Percentiles rank a stretch among this genome's conserved stretches.
Evolutionary conservation across 2,888 invertebrate species (phyloP).

Genomic region (Amphipoea oculea): DNA sequence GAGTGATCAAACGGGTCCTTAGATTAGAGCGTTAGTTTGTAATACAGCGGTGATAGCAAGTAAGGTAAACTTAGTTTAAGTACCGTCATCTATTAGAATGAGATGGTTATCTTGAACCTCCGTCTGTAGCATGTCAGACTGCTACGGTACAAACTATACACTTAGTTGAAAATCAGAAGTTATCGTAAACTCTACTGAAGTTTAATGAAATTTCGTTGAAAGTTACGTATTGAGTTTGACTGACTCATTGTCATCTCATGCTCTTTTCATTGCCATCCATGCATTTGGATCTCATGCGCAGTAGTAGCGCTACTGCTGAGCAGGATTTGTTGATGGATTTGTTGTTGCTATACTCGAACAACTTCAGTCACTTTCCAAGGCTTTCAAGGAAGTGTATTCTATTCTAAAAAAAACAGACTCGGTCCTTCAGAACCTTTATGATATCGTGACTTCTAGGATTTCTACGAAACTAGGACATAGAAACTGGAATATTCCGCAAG

Average conservation of each 20-base stretch:
- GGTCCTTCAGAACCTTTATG: too few species aligned
- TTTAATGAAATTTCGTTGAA: conserved; percentile 35
- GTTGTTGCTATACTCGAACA: too few species aligned
- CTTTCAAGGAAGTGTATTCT: too few species aligned
- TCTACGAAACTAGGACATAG: too few species aligned
- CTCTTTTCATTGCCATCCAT: neutral
- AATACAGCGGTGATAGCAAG: conserved; percentile 29
- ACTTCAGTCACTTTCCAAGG: too few species aligned
- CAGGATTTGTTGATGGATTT: too few species aligned
- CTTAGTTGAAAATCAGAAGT: conserved; percentile 4
- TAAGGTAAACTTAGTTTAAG: conserved; percentile 39
- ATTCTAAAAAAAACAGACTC: too few species aligned
- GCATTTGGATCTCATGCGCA: too few species aligned
- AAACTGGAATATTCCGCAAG: too few species aligned
- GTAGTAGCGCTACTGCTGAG: too few species aligned
- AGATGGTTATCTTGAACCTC: conserved; percentile 25
- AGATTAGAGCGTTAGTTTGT: conserved; percentile 45
- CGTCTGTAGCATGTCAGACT: conserved; percentile 19
- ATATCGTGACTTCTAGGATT: too few species aligned
- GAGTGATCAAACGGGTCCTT: conserved; percentile 38
- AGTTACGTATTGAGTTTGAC: conserved; percentile 9
- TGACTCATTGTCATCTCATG: neutral
- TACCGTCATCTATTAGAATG: conserved; percentile 34
- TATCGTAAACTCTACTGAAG: conserved; percentile 18
- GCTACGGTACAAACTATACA: neutral